Percentiles rank a stretch among this genome's conserved stretches.
Evolutionary conservation across 2,888 invertebrate species (phyloP).

Genomic region (Entomobrya multifasciata): DNA sequence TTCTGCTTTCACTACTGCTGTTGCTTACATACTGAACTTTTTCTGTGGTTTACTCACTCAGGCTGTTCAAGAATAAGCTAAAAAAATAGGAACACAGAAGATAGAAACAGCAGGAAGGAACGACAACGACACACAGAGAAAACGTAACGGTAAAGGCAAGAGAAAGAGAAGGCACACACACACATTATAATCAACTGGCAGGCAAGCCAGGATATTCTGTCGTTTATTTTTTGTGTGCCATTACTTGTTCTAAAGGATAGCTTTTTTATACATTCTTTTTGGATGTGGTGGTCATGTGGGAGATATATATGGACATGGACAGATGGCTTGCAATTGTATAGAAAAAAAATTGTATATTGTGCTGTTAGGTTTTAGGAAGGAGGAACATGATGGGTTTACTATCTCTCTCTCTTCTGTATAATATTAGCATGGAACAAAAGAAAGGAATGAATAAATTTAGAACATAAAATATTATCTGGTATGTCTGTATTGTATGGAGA

Average conservation of each 20-base stretch:
- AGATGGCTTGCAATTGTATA: background rate
- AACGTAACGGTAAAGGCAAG: background rate
- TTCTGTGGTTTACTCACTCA: slow-evolving; percentile 26
- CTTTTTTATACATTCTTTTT: no score
- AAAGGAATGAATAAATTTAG: slow-evolving; percentile 7
- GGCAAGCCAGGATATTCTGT: no score
- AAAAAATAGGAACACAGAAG: background rate
- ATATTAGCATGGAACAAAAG: background rate
- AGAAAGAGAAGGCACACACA: background rate
- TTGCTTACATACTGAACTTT: slow-evolving; percentile 48
- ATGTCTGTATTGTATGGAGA: slow-evolving; percentile 50
- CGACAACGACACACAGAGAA: background rate
- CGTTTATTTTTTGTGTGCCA: background rate
- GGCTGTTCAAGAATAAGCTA: slow-evolving; percentile 16
- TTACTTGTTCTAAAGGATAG: no score
- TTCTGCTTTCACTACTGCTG: slow-evolving; percentile 49
- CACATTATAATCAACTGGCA: slow-evolving; percentile 7
- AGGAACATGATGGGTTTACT: no score
- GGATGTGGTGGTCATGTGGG: slow-evolving; percentile 10
- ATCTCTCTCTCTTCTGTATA: no score
- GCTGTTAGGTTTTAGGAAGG: background rate
- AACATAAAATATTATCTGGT: background rate
- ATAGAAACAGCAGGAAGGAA: background rate
- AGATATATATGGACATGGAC: background rate
- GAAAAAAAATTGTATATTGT: no score